Evolutionary conservation across 2,888 invertebrate genomes (phyloP), one percentile per base, ranked within the genome.

Genomic region (Pterostichus madidus): DNA sequence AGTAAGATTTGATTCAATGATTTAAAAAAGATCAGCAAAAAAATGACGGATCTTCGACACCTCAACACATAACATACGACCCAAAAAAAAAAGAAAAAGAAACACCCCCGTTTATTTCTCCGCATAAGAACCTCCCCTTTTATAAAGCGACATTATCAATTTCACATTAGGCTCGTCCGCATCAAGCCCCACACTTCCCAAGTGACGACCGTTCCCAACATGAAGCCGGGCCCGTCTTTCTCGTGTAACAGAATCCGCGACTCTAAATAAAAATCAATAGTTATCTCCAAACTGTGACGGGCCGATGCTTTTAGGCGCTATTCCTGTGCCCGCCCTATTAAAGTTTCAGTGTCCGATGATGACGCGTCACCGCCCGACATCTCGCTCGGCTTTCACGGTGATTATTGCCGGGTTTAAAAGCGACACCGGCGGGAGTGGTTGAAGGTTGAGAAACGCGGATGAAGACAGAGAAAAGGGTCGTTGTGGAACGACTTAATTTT

Each of bases 261-360:
- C n/a, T 53, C 52, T 76, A 76, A 76, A 76, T 76, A 76, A 76
- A 76, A 76, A 76, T 76, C 76, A 76, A 76, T 76, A 76, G 76
- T 56, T 56, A 76, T 76, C 56, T 53, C 35, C 32, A 52, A 75
- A 75, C 68, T 17, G 68, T 68, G 44, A 39, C 73, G 75, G 49
- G 31, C 52, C 2, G 53, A 76, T 52, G 76, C 76, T 76, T 76
- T 76, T 76, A 76, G 56, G 35, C 46, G 44, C 75, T 75, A 15
- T 52, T 75, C 49, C 32, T 17, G 75, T 24, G n/a, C 75, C n/a
- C 31, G 46, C 24, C 76, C 15, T 76, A 76, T 76, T 76, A 76
- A 76, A 76, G 76, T 76, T 76, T 76, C 76, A 76, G 15, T 53
- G 68, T 71, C 68, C 68, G 17, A 44, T 71, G 68, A 71, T 17